Base-by-base conservation (phyloP, 2,888 invertebrate genomes). In the Erannis defoliaria region DNA sequence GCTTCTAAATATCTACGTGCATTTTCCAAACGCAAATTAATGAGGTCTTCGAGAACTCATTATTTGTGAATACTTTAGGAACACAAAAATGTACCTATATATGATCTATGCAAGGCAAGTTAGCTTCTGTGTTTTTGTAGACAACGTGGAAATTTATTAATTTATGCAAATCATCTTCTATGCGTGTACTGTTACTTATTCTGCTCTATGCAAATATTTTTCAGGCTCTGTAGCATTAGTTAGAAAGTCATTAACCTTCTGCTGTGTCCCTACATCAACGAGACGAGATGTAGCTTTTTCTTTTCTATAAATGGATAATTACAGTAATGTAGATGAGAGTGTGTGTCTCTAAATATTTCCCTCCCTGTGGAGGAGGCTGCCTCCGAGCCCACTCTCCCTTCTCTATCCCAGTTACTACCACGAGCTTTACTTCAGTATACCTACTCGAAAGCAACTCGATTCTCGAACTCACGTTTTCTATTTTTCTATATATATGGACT, bases 301-400 rank as follows among this genome's bases (percentile, higher is more conserved):
- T 84, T 81, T 75, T 76, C 78, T 77, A 81, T 90, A 90, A 89
- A 90, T 87, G 85, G 85, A 88, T 91, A 89, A 90, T 92, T 91
- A 91, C 84, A 82, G 85, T 90, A 90, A 92, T 90, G 90, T 89
- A 86, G 84, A 80, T 79, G 81, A 71, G 81, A 77, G 79, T 78
- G 89, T 85, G 88, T 86, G 85, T 85, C 81, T 82, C 82, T 81
- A 84, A 84, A 85, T 88, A 85, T 88, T 86, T 85, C 84, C 83
- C 82, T 74, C 77, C 66, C 67, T 72, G 72, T 77, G 61, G 76
- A 66, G 61, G 77, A 66, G 74, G 68, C 56, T 45, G 58, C 72
- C 73, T 72, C 76, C 67, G 64, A 76, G 70, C 80, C 73, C 70
- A 71, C 78, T 72, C 67, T 59, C 46, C 68, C 60, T 63, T 80